These are phyloP conservation scores for Phlogophora meticulosa DNA, from an alignment of 2,888 invertebrate species.

Conservation along the genomic window DNA sequence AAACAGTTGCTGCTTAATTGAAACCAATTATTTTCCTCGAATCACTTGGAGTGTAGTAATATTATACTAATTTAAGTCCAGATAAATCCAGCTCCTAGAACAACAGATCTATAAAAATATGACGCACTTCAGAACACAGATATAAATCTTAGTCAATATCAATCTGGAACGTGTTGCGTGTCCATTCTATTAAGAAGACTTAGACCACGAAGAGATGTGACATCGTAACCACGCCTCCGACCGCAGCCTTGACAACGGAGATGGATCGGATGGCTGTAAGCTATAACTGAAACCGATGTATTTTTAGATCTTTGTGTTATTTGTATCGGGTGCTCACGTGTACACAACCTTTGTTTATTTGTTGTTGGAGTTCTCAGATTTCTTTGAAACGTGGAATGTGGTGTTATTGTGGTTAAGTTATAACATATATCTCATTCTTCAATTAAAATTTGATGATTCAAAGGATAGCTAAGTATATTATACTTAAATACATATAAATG, in stretches of 20 bases:
- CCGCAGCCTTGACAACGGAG: constrained; percentile 59
- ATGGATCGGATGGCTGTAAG: constrained; percentile 49
- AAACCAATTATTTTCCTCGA: constrained; percentile 31
- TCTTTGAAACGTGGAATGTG: constrained; percentile 30
- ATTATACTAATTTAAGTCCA: constrained; percentile 11
- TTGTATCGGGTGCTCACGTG: constrained; percentile 54
- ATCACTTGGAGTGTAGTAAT: background rate
- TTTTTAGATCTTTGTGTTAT: constrained; percentile 55
- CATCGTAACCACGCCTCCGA: constrained; percentile 58
- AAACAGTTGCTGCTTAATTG: constrained; percentile 12
- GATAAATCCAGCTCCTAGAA: constrained; percentile 38
- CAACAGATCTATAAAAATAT: constrained; percentile 46
- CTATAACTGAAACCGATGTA: constrained; percentile 33
- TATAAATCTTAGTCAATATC: constrained; percentile 16
- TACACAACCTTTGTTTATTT: constrained; percentile 39
- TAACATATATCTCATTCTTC: background rate
- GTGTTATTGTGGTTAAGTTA: background rate
- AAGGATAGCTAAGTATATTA: background rate
- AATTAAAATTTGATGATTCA: constrained; percentile 4
- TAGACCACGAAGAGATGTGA: constrained; percentile 44
- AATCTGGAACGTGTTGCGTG: constrained; percentile 36
- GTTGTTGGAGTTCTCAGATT: constrained; percentile 36
- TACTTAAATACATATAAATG: background rate
- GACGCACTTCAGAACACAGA: constrained; percentile 40
- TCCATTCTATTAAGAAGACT: constrained; percentile 40